A percentile compares a stretch with the other conserved stretches of the same genome.
Conservation (phyloP, 2,888 invertebrate species). For the Chouioia cunea region DNA sequence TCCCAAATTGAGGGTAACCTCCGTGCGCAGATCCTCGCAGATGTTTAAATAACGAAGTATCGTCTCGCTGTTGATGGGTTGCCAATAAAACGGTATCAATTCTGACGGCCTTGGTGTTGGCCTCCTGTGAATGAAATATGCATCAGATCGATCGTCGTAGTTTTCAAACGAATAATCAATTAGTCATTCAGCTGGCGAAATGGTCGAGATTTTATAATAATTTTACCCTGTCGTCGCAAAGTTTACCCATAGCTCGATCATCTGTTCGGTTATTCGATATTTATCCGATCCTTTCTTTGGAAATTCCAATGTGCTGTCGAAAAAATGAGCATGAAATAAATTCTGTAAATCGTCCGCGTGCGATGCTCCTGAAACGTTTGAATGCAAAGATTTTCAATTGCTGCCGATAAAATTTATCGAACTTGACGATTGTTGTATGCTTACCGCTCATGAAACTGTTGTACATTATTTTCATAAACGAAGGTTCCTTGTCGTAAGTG, state of each 20-base stretch:
- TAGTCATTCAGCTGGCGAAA: neutral
- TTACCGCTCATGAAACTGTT: constrained; percentile 7
- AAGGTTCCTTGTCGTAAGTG: constrained; percentile 49
- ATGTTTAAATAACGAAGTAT: constrained; percentile 56
- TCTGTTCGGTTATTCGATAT: constrained; percentile 51
- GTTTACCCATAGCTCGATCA: constrained; percentile 62
- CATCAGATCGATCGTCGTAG: too few species aligned
- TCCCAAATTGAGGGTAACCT: constrained; percentile 29
- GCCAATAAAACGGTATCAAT: constrained; percentile 55
- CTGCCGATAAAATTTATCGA: neutral
- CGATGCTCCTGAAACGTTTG: constrained; percentile 43
- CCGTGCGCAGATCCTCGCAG: constrained; percentile 52
- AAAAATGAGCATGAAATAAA: constrained; percentile 49
- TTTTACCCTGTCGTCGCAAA: constrained; percentile 63
- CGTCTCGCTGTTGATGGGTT: constrained; percentile 50
- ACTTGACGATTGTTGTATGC: neutral
- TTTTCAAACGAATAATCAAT: too few species aligned
- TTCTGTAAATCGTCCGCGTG: constrained; percentile 57
- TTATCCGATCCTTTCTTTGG: constrained; percentile 3
- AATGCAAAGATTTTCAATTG: neutral
- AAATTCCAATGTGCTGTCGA: neutral
- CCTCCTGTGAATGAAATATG: constrained; percentile 51
- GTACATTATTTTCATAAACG: neutral
- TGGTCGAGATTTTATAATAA: constrained; percentile 1
- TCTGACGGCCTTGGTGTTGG: constrained; percentile 57